Evolutionary conservation across 1,140 invertebrate species (phyloP), one percentile per base, ranked within the genome.

Genomic region (Lordiphosa mommai): DNA sequence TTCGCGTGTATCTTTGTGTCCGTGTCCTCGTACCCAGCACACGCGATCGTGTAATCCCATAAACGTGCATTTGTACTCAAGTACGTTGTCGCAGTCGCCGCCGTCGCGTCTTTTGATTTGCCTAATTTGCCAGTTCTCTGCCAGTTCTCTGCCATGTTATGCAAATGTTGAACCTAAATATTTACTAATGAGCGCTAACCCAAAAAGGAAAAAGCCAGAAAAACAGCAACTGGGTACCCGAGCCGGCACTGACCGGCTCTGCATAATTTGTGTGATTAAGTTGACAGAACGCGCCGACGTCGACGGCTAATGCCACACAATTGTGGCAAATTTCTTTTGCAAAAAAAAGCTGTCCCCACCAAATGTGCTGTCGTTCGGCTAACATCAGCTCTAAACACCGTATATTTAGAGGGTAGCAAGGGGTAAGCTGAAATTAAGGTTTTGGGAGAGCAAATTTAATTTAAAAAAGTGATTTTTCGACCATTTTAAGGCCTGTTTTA

Each of bases 161-260:
- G 67, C 71, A 58, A 64, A 71, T 79, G 49, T 70, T 36, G 37
- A 9, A 44, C 69, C 38, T 72, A 61, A 84, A 82, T 82, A 71
- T 63, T 61, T 55, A 71, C 77, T 82, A 82, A 82, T 82, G 77
- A 82, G 79, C 58, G 71, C 50, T 84, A 82, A 84, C 76, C 72
- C 72, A 68, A 63, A 76, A 64, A 48, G 58, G 40, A 55, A 68
- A n/a, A n/a, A n/a, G n/a, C n/a, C n/a, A n/a, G n/a, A n/a, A n/a
- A n/a, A 34, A 53, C 47, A 59, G 37, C 34, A 10, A 40, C 37
- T 29, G 4, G 20, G 3, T 33, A 17, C 10, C 27, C 36, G 14
- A 34, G 23, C 32, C 29, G 17, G 23, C 23, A 49, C 53, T 53
- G 49, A 9, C 16, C 12, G 63, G 46, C 61, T 27, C 29, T 68